These are phyloP conservation scores for Anthoptus insignis DNA, from an alignment of 2,888 invertebrate genomes.

Conservation along the genomic window DNA sequence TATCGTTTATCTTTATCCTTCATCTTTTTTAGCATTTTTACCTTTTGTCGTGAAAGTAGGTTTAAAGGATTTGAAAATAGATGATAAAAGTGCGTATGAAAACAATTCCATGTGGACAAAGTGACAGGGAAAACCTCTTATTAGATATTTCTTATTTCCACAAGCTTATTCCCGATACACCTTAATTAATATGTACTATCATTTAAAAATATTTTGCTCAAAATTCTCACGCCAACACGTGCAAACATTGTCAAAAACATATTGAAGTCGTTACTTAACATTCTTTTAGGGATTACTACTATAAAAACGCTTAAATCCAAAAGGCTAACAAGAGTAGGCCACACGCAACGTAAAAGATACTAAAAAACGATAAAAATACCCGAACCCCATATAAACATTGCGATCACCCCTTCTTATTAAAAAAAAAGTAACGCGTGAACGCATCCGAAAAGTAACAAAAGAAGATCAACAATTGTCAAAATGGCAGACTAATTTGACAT, in stretches of 20 bases:
- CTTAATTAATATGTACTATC: no score
- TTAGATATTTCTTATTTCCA: no score
- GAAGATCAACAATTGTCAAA: conserved; percentile 68
- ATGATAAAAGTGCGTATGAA: no score
- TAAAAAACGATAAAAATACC: conserved; percentile 53
- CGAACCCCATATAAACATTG: conserved; percentile 57
- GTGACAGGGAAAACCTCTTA: no score
- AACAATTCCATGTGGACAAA: no score
- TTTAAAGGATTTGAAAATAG: no score
- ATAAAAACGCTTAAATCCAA: conserved; percentile 55
- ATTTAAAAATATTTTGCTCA: conserved; percentile 30
- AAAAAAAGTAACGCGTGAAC: conserved; percentile 74
- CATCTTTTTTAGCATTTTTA: no score
- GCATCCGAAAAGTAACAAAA: conserved; percentile 68
- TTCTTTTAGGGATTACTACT: conserved; percentile 59
- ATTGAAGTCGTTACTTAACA: conserved; percentile 49
- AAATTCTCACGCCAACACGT: conserved; percentile 59
- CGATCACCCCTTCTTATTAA: conserved; percentile 69
- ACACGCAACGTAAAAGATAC: conserved; percentile 60
- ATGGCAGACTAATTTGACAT: conserved; percentile 84
- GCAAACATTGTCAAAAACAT: conserved; percentile 49
- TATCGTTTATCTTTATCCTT: no score
- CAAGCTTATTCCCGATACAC: no score
- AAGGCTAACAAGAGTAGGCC: conserved; percentile 62
- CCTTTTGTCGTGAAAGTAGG: no score